These are phyloP conservation scores for Meloidogyne exigua DNA, from an alignment of 1,140 invertebrate genomes.

Conservation along the genomic window DNA sequence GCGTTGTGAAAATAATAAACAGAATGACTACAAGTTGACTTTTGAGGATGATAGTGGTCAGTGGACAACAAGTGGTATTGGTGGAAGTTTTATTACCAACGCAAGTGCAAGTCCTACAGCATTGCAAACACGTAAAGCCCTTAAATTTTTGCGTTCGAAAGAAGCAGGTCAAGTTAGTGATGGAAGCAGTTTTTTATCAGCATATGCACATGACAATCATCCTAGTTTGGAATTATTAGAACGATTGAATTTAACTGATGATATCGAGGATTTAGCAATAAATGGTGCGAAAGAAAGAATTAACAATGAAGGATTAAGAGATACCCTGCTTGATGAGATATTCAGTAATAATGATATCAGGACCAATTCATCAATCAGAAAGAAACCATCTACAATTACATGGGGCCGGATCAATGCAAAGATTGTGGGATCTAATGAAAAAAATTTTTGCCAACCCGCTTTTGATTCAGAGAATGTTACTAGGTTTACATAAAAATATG, in stretches of 20 bases:
- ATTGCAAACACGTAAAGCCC: background rate
- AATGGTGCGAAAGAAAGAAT: background rate
- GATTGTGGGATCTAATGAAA: constrained; percentile 12
- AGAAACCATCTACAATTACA: background rate
- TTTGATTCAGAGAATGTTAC: constrained; percentile 35
- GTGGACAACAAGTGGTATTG: constrained; percentile 51
- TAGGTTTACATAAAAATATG: background rate
- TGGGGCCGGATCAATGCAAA: constrained; percentile 24
- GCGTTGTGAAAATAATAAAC: constrained; percentile 56
- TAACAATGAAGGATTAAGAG: background rate
- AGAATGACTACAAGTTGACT: constrained; percentile 62
- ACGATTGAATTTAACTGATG: constrained; percentile 4
- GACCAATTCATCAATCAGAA: background rate
- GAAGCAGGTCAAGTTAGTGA: background rate
- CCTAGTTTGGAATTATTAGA: constrained; percentile 20
- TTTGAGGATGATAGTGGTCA: constrained; percentile 59
- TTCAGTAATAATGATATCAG: constrained; percentile 30
- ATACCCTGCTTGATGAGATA: constrained; percentile 20
- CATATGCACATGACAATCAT: background rate
- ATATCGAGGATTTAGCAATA: background rate
- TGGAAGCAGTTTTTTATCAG: constrained; percentile 1
- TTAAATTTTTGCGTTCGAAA: background rate
- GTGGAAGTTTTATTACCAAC: constrained; percentile 17
- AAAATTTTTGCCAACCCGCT: background rate
- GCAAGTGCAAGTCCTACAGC: constrained; percentile 25